These are phyloP conservation scores for Staurois parvus DNA, from an alignment of 2,797 vertebrate species.

Conservation along the genomic window DNA sequence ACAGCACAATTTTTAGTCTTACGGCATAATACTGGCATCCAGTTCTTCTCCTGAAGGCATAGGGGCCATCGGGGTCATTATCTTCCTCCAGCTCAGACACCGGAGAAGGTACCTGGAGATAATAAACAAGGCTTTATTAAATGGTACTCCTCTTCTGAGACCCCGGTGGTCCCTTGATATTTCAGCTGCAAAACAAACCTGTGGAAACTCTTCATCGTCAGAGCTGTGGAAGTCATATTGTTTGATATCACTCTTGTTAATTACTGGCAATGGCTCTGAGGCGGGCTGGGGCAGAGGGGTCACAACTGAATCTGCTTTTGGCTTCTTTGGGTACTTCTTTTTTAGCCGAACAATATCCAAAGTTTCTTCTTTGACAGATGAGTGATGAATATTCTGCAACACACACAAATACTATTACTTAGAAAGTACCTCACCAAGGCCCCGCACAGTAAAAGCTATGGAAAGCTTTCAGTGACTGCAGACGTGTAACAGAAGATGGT, in stretches of 20 bases:
- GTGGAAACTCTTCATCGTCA: conserved; percentile 88
- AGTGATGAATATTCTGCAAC: conserved; percentile 79
- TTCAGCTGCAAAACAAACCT: conserved; percentile 73
- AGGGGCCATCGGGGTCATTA: conserved; percentile 87
- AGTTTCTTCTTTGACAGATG: conserved; percentile 83
- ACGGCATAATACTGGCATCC: conserved; percentile 93
- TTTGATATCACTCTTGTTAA: conserved; percentile 89
- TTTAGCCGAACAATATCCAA: conserved; percentile 84
- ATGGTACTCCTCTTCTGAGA: background rate
- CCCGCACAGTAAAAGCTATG: too few relatives aligned
- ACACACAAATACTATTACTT: background rate
- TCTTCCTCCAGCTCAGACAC: conserved; percentile 89
- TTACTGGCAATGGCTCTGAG: conserved; percentile 77
- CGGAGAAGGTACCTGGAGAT: conserved; percentile 81
- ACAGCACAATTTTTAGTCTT: conserved; percentile 66
- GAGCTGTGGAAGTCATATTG: conserved; percentile 97
- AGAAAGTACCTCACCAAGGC: too few relatives aligned
- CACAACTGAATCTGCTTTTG: conserved; percentile 79
- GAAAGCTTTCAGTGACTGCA: too few relatives aligned
- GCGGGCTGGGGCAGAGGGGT: conserved; percentile 77
- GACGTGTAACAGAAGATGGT: too few relatives aligned
- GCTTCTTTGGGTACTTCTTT: conserved; percentile 88
- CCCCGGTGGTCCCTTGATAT: background rate
- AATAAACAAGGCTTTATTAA: background rate
- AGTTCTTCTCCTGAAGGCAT: conserved; percentile 89